Conservation (phyloP, 2,888 invertebrate genomes). For the Gisinianus flammeolus region DNA sequence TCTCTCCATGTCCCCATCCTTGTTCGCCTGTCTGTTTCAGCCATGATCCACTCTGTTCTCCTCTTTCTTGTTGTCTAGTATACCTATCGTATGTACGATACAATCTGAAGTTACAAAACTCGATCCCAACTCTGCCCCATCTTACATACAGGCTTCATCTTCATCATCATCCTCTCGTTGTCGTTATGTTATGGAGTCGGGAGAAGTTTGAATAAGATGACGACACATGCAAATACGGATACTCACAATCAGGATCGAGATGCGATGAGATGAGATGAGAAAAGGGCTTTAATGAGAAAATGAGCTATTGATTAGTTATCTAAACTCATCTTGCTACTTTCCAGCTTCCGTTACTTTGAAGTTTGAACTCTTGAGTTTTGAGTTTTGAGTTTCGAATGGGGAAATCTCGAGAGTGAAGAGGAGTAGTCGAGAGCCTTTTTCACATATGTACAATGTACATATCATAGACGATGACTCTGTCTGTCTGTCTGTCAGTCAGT, state of each 20-base stretch:
- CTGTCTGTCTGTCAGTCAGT: no score
- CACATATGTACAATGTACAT: no score
- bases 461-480: no score
- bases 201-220: conserved; percentile 1
- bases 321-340: neutral
- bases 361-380: neutral
- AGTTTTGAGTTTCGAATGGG: neutral
- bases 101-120: neutral
- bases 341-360: neutral
- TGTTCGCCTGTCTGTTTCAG: conserved; percentile 3
- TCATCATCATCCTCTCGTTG: neutral
- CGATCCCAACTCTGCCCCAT: neutral
- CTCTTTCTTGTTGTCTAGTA: neutral
- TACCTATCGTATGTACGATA: neutral
- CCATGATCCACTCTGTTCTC: conserved; percentile 2
- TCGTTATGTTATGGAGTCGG: neutral
- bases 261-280: conserved; percentile 12
- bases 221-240: neutral
- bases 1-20: neutral
- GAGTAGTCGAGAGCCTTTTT: no score
- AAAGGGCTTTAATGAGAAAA: conserved; percentile 31
- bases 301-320: conserved; percentile 34
- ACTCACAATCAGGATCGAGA: neutral
- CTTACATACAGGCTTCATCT: no score
- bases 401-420: no score